Percentiles rank a stretch among this genome's conserved stretches.
Evolutionary conservation across 2,888 invertebrate species (phyloP).

Genomic region (Andrena praecox): DNA sequence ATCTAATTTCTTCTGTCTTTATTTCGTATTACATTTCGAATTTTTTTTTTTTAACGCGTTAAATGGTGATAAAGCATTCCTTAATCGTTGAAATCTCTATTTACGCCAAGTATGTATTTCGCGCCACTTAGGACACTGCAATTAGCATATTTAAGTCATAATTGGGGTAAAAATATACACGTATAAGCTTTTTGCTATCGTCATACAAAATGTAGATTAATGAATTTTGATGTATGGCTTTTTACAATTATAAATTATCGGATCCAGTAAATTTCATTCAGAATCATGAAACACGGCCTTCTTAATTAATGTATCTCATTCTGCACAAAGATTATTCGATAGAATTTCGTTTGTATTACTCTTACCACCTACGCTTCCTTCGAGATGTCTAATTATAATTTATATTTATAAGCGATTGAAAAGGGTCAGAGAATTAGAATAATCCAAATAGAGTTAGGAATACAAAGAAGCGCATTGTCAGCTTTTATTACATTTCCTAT

Average conservation of each 20-base stretch:
- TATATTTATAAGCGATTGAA: constrained; percentile 1
- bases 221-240: constrained; percentile 13
- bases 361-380: constrained; percentile 8
- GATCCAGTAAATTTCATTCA: constrained; percentile 6
- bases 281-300: constrained; percentile 15
- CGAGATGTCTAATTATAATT: not conserved
- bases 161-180: not conserved
- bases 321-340: constrained; percentile 46
- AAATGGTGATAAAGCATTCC: constrained; percentile 28
- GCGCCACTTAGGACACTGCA: constrained; percentile 33
- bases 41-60: not conserved
- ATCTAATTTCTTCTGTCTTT: constrained; percentile 8
- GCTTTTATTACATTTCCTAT: constrained; percentile 23
- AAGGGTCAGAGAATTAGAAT: constrained; percentile 19
- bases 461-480: constrained; percentile 6
- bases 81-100: constrained; percentile 23
- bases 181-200: constrained; percentile 2
- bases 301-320: constrained; percentile 9
- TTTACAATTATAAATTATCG: not conserved
- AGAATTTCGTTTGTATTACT: constrained; percentile 6
- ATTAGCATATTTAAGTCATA: constrained; percentile 29
- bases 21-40: not conserved
- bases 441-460: constrained; percentile 1
- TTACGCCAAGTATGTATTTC: not conserved
- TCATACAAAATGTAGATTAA: constrained; percentile 11